Conservation (phyloP, 2,113 vertebrate species). For the Cyrtonyx montezumae region DNA sequence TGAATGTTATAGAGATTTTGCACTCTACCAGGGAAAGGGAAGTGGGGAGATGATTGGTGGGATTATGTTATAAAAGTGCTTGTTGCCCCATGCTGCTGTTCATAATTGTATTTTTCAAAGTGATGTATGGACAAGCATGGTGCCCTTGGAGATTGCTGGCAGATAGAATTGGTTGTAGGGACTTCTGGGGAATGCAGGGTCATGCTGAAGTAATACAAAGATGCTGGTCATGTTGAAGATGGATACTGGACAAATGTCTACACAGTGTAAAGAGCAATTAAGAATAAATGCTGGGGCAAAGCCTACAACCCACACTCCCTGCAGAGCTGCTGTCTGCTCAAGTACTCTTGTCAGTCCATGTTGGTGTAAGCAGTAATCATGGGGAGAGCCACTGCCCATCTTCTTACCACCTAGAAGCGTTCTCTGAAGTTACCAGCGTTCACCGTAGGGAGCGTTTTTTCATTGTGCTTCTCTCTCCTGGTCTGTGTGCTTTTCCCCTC, state of each 20-base stretch:
- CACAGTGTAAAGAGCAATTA: not conserved
- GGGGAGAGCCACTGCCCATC: not conserved
- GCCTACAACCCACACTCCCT: not conserved
- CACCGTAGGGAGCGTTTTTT: not conserved
- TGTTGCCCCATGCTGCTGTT: not conserved
- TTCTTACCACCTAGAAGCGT: not conserved
- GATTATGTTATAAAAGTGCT: not conserved
- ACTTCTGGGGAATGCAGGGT: not conserved
- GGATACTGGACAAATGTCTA: not conserved
- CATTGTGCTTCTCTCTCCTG: not conserved
- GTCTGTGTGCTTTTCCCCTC: not conserved
- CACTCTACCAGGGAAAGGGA: not conserved
- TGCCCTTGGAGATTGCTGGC: not conserved
- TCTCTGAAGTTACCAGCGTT: not conserved
- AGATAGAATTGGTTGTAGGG: not conserved
- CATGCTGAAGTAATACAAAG: not conserved
- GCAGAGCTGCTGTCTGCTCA: not conserved
- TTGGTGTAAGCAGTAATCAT: not conserved
- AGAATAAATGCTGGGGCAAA: not conserved
- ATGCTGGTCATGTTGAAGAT: not conserved
- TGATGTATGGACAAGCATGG: not conserved
- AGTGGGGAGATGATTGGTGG: not conserved
- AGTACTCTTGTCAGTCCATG: not conserved
- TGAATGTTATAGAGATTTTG: not conserved
- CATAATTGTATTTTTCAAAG: not conserved